Percentiles rank a stretch among this genome's conserved stretches.
Evolutionary conservation across 1,140 invertebrate species (phyloP).

Genomic region (Ladona fulva): DNA sequence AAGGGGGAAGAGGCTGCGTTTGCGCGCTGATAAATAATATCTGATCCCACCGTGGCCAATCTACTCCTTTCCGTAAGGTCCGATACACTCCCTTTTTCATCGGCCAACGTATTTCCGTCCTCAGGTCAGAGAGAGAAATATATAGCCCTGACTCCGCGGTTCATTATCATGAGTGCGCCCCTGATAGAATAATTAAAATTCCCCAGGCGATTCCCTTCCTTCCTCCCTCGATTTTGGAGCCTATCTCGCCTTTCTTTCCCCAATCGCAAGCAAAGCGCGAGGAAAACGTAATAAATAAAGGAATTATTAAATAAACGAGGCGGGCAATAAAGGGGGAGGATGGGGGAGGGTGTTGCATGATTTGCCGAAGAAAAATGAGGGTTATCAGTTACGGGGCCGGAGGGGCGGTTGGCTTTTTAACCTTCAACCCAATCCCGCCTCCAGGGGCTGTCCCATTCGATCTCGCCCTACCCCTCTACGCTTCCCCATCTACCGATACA

Average conservation of each 20-base stretch:
- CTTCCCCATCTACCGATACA: neutral
- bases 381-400: neutral
- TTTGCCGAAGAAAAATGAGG: slow-evolving; percentile 9
- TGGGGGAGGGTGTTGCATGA: neutral
- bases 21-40: neutral
- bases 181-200: slow-evolving; percentile 7
- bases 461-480: neutral
- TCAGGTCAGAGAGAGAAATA: neutral
- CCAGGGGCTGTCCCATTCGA: neutral
- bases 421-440: slow-evolving; percentile 1
- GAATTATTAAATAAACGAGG: neutral
- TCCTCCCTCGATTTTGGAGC: neutral
- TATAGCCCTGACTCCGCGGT: neutral
- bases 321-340: neutral
- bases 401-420: slow-evolving; percentile 3
- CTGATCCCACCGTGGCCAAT: neutral
- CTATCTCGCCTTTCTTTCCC: neutral
- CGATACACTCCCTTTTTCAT: neutral
- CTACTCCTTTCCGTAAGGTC: neutral
- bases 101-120: neutral
- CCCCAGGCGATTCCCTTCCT: neutral
- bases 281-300: neutral
- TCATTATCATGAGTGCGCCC: neutral
- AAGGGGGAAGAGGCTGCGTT: neutral
- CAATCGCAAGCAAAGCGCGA: neutral